Percentiles rank a stretch among this genome's conserved stretches.
These are phyloP conservation scores for Calameuta filiformis DNA, from an alignment of 2,888 invertebrate species.

Conservation along the genomic window DNA sequence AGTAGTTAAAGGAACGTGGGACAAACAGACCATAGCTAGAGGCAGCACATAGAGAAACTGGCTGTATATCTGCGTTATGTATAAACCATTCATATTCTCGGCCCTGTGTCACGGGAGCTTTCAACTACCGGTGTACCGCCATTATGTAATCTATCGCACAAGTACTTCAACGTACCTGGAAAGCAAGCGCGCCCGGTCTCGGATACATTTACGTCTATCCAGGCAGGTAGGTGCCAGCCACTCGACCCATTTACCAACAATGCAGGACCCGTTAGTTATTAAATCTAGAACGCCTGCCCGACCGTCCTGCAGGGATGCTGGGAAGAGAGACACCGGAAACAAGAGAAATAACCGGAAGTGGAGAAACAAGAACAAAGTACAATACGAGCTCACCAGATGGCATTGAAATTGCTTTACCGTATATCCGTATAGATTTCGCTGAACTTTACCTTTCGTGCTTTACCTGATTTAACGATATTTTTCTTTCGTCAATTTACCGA, in stretches of 20 bases:
- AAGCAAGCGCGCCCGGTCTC: not conserved
- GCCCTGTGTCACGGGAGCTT: not conserved
- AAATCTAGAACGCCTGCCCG: conserved; percentile 7
- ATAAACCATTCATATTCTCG: not conserved
- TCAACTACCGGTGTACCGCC: not conserved
- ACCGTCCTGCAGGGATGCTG: not conserved
- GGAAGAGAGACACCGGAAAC: not conserved
- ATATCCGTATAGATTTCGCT: no score
- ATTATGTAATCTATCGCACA: not conserved
- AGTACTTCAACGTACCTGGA: not conserved
- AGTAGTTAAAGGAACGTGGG: not conserved
- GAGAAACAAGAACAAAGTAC: not conserved
- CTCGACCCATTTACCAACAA: conserved; percentile 36
- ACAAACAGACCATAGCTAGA: not conserved
- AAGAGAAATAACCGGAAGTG: not conserved
- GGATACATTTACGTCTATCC: not conserved
- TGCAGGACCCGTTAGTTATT: conserved; percentile 21
- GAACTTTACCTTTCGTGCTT: no score
- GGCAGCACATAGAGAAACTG: not conserved
- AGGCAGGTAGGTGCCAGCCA: conserved; percentile 17
- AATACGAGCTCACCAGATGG: not conserved
- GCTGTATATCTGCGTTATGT: not conserved
- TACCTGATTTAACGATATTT: no score
- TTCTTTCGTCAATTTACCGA: not conserved
- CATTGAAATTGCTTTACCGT: not conserved